Conservation (phyloP, 2,888 invertebrate genomes). For the Microplitis manilae region DNA sequence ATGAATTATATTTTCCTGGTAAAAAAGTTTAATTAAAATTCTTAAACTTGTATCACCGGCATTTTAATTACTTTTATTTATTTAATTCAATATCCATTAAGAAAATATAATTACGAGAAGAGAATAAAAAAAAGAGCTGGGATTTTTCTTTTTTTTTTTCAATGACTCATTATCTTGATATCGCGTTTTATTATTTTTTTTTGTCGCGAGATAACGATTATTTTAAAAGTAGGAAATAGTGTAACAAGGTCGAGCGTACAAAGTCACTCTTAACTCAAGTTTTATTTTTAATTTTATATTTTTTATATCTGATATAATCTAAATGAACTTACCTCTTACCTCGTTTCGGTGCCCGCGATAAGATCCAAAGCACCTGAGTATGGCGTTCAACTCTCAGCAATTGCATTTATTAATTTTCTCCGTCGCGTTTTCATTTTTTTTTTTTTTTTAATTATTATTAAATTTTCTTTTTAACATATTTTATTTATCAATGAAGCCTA, state of each 20-base stretch:
- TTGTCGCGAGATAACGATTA: neutral
- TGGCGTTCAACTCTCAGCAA: constrained; percentile 2
- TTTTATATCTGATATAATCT: constrained; percentile 59
- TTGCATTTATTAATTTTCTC: constrained; percentile 7
- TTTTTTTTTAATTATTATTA: neutral
- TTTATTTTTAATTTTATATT: constrained; percentile 5
- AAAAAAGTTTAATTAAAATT: constrained; percentile 21
- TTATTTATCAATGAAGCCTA: neutral
- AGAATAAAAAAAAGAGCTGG: neutral
- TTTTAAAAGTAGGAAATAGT: neutral
- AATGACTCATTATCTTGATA: constrained; percentile 13
- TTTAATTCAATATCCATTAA: constrained; percentile 8
- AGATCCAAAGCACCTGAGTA: constrained; percentile 46
- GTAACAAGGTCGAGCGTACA: constrained; percentile 14
- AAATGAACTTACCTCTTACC: constrained; percentile 61
- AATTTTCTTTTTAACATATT: neutral
- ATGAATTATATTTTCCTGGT: constrained; percentile 10
- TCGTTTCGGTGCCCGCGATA: constrained; percentile 58
- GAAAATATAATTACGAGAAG: neutral
- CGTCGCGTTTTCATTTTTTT: neutral
- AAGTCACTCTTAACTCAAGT: constrained; percentile 3
- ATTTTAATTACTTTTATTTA: constrained; percentile 11
- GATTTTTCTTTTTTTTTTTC: neutral
- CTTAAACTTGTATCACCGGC: constrained; percentile 4
- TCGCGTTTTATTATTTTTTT: neutral